A percentile compares a stretch with the other conserved stretches of the same genome.
These are phyloP conservation scores for Xanthorhoe designata DNA, from an alignment of 2,888 invertebrate genomes.

Conservation along the genomic window DNA sequence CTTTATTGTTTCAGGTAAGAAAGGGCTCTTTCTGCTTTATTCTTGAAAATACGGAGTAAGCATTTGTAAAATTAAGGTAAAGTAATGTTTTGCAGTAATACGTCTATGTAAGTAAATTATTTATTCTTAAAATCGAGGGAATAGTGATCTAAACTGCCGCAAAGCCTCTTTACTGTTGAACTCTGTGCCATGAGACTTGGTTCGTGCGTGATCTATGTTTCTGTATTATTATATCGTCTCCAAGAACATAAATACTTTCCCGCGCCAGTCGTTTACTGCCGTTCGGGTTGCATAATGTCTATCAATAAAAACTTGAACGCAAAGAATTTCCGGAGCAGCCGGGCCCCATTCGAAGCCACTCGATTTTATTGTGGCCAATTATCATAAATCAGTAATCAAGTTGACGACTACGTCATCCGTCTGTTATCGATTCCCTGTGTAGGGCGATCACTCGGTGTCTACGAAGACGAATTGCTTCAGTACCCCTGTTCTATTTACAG, in stretches of 20 bases:
- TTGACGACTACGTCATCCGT: slow-evolving; percentile 53
- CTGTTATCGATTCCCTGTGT: slow-evolving; percentile 51
- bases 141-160: background rate
- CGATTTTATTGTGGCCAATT: slow-evolving; percentile 58
- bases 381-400: slow-evolving; percentile 62
- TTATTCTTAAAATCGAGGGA: background rate
- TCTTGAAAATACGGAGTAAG: slow-evolving; percentile 15
- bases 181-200: background rate
- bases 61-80: background rate
- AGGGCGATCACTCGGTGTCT: slow-evolving; percentile 46
- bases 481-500: slow-evolving; percentile 14
- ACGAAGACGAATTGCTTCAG: slow-evolving; percentile 38
- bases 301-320: slow-evolving; percentile 44
- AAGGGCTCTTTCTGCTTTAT: slow-evolving; percentile 1
- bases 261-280: slow-evolving; percentile 36
- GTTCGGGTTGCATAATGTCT: slow-evolving; percentile 40
- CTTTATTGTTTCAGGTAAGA: slow-evolving; percentile 50
- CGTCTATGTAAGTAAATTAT: background rate
- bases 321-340: slow-evolving; percentile 43
- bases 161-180: background rate
- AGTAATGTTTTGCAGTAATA: background rate
- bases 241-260: slow-evolving; percentile 33
- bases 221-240: slow-evolving; percentile 3
- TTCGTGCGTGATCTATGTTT: slow-evolving; percentile 4
- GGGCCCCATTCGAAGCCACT: slow-evolving; percentile 46